Percentiles rank a stretch among this genome's conserved stretches.
These are phyloP conservation scores for Mamestra brassicae DNA, from an alignment of 2,888 invertebrate genomes.

Conservation along the genomic window DNA sequence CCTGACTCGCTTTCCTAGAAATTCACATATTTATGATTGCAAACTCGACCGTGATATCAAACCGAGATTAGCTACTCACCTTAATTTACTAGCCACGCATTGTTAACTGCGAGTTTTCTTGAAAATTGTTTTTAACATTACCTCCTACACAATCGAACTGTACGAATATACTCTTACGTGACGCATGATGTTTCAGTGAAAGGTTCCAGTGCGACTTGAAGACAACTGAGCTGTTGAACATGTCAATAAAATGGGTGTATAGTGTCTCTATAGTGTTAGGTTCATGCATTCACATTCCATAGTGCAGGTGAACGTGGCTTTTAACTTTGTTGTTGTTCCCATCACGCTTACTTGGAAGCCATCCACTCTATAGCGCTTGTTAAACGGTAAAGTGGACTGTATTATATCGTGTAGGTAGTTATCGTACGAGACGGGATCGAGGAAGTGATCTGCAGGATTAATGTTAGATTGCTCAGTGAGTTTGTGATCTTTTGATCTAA, in stretches of 20 bases:
- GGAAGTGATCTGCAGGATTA: conserved; percentile 46
- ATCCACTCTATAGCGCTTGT: conserved; percentile 34
- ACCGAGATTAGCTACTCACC: conserved; percentile 70
- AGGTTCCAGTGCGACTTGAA: conserved; percentile 56
- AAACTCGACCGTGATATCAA: conserved; percentile 71
- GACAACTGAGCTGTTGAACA: conserved; percentile 21
- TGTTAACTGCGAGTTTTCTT: conserved; percentile 71
- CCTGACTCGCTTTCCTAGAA: conserved; percentile 79
- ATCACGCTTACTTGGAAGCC: conserved; percentile 56
- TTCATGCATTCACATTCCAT: conserved; percentile 52
- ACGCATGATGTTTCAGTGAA: conserved; percentile 68
- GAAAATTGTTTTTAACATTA: conserved; percentile 56
- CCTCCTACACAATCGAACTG: conserved; percentile 33
- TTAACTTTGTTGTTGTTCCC: conserved; percentile 54
- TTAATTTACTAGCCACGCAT: conserved; percentile 73
- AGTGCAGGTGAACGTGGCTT: conserved; percentile 52
- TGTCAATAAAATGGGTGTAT: conserved; percentile 41
- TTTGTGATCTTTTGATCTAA: conserved; percentile 13
- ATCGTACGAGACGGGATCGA: conserved; percentile 28
- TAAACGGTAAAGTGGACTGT: conserved; percentile 42
- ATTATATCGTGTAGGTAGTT: conserved; percentile 40
- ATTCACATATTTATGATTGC: conserved; percentile 77
- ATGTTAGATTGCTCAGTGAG: conserved; percentile 30
- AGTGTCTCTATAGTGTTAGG: conserved; percentile 32
- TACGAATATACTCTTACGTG: conserved; percentile 50